Evolutionary conservation across 2,888 invertebrate genomes (phyloP).

Genomic region (Drosophila kuntzei): DNA sequence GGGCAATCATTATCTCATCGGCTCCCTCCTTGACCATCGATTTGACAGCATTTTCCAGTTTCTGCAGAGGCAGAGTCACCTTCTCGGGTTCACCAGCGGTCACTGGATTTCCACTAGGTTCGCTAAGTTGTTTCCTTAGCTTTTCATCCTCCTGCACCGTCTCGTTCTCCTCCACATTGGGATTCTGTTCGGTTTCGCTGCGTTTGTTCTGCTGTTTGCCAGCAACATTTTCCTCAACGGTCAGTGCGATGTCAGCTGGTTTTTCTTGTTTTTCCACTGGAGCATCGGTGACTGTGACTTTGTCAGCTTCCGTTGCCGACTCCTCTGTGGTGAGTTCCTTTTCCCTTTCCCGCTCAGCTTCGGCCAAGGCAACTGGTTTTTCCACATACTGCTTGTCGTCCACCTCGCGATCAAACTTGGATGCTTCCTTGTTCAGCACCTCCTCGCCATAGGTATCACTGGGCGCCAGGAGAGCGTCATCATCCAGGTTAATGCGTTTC

Average conservation of each 20-base stretch:
- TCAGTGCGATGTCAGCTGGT: constrained; percentile 48
- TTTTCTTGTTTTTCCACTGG: constrained; percentile 75
- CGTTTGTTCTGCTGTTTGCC: constrained; percentile 79
- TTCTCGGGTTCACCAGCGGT: constrained; percentile 87
- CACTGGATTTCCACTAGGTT: constrained; percentile 85
- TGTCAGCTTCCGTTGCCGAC: constrained; percentile 42
- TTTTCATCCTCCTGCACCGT: constrained; percentile 87
- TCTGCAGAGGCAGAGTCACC: constrained; percentile 86
- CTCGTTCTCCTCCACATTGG: constrained; percentile 83
- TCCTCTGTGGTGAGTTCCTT: constrained; percentile 34
- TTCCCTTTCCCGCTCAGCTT: constrained; percentile 71
- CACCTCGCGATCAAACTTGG: constrained; percentile 84
- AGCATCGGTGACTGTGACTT: constrained; percentile 54
- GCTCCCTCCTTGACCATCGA: constrained; percentile 69
- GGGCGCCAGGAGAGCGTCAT: constrained; percentile 49
- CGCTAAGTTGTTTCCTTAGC: constrained; percentile 86
- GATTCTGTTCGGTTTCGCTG: constrained; percentile 63
- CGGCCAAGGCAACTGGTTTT: constrained; percentile 84
- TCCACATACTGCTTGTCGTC: constrained; percentile 85
- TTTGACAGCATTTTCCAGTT: constrained; percentile 84
- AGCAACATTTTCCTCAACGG: constrained; percentile 59
- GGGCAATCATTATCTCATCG: constrained; percentile 88
- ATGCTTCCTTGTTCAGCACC: constrained; percentile 81
- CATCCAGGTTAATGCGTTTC: constrained; percentile 82
- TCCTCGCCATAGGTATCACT: constrained; percentile 77